Evolutionary conservation across 1,140 invertebrate genomes (phyloP).

Genomic region (Drosophila funebris): DNA sequence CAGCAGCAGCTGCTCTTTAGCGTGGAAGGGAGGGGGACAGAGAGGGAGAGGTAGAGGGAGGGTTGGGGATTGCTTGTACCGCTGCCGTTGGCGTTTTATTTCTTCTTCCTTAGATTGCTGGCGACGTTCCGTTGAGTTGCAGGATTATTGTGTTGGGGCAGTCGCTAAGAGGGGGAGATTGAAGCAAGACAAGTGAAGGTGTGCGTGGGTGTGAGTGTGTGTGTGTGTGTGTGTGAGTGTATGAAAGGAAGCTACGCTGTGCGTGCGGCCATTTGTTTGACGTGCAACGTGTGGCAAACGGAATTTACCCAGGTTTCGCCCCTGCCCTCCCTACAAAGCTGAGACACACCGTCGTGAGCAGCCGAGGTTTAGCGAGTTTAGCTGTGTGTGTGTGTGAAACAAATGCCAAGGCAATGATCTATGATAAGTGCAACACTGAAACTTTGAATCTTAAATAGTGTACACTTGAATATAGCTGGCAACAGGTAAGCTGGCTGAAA

Average conservation of each 20-base stretch:
- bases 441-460: neutral
- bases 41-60: neutral
- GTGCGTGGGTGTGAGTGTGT: neutral
- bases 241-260: constrained; percentile 17
- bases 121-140: constrained; percentile 75
- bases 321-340: too few species aligned
- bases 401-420: constrained; percentile 44
- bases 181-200: constrained; percentile 1
- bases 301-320: constrained; percentile 68
- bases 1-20: constrained; percentile 71
- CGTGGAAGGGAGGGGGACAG: neutral
- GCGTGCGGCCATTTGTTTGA: constrained; percentile 76
- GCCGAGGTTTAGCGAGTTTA: constrained; percentile 41
- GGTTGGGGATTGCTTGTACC: constrained; percentile 18
- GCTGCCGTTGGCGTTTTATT: constrained; percentile 70
- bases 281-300: constrained; percentile 75
- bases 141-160: constrained; percentile 72
- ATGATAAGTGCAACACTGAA: constrained; percentile 36
- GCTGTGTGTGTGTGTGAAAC: neutral
- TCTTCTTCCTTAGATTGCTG: constrained; percentile 77
- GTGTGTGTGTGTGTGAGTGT: neutral
- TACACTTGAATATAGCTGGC: constrained; percentile 16
- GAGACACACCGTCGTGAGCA: neutral
- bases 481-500: constrained; percentile 11
- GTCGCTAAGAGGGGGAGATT: constrained; percentile 2